phyloP scores from a whole-genome alignment of 2,113 vertebrate genomes.

The Actinemys pallida region DNA sequence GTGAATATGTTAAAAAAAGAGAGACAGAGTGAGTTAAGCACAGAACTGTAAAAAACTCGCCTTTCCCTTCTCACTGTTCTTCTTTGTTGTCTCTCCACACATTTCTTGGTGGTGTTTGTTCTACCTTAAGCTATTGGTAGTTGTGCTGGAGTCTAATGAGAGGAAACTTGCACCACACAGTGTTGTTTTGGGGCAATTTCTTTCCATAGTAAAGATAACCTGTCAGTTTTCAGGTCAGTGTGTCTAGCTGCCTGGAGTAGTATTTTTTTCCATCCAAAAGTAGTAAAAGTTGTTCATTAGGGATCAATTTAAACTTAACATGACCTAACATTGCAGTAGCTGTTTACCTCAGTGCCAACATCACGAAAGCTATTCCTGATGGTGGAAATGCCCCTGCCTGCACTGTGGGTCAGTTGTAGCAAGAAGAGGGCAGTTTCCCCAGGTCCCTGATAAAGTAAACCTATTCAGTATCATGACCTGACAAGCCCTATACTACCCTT shows the following conservation, averaged over 20 bases:
- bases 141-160: constrained; percentile 27
- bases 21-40: neutral
- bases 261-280: neutral
- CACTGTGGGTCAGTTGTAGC: neutral
- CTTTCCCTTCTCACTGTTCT: neutral
- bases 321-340: neutral
- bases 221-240: neutral
- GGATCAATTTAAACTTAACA: neutral
- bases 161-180: neutral
- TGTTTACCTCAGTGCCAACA: rapidly evolving
- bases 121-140: neutral
- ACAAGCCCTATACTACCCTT: neutral
- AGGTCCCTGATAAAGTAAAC: neutral
- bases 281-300: neutral
- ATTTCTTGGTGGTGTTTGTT: neutral
- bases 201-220: neutral
- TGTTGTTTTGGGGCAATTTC: rapidly evolving
- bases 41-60: neutral
- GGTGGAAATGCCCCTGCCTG: rapidly evolving
- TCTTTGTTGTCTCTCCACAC: neutral
- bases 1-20: neutral
- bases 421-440: neutral
- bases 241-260: neutral
- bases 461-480: neutral
- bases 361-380: neutral